Conservation (phyloP, 2,113 vertebrate species). For the Ceyx cyanopectus region DNA sequence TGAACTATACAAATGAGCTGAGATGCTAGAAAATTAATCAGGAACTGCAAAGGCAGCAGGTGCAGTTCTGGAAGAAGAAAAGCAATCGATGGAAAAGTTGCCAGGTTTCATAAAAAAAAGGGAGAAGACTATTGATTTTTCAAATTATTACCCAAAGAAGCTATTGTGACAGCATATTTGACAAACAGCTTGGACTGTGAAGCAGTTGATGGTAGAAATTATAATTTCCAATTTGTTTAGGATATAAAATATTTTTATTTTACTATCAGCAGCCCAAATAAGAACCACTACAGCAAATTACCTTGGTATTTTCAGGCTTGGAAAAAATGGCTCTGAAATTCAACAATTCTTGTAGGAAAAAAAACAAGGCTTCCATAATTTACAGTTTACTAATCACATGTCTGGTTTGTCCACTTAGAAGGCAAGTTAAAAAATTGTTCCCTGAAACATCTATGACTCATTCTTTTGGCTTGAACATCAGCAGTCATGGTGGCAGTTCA, state of each 20-base stretch:
- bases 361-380: background rate
- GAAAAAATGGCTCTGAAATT: background rate
- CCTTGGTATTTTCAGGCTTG: background rate
- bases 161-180: conserved; percentile 20
- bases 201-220: background rate
- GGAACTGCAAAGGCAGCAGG: conserved; percentile 45
- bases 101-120: conserved; percentile 36
- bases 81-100: conserved; percentile 29
- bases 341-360: background rate
- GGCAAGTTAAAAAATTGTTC: background rate
- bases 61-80: conserved; percentile 11
- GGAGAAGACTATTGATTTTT: conserved; percentile 37
- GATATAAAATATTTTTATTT: conserved; percentile 34
- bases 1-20: conserved; percentile 14
- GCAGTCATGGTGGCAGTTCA: background rate
- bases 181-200: background rate
- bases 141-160: conserved; percentile 53
- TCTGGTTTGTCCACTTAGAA: background rate
- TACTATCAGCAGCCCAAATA: conserved; percentile 4
- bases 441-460: background rate
- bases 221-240: background rate
- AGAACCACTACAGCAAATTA: background rate
- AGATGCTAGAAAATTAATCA: conserved; percentile 37
- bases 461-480: background rate
- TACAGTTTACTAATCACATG: background rate